Evolutionary conservation across 64 coral and sea anemone species (phyloP), one percentile per base, ranked within the genome.

Genomic region (Anthopleura sola): DNA sequence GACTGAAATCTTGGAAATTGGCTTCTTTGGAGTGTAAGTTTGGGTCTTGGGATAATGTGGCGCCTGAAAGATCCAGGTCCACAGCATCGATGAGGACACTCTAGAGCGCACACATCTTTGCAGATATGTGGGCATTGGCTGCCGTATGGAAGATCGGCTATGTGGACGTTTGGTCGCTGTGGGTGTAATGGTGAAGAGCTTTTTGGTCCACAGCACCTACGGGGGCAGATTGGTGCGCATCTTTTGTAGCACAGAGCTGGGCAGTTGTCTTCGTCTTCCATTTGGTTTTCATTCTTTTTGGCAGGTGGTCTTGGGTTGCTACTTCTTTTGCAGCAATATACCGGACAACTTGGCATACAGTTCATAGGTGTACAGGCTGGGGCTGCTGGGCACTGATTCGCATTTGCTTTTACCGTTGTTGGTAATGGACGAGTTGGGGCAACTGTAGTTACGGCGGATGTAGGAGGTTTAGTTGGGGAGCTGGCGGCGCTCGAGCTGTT

Each of bases 71-170:
- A 97, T 24, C 94, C 94, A 11, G 94, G 94, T 0, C 94, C 94
- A 24, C 94, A 97, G 51, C 94, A 97, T 36, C 94, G 88, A 82
- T 96, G 94, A 19, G 94, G 94, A 60, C 94, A 96, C 60, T 96
- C 94, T 23, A 96, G 94, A 2, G 94, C 94, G 71, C 94, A 97
- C 20, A 97, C 90, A 55, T 97, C 94, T 21, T 86, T 83, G 44
- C 90, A 97, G n/a, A 97, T 92, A 50, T 68, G 75, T 55, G 94
- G 94, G n/a, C 94, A 97, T 3, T 54, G 16, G 38, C 74, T 75
- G 75, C 44, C 60, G 18, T 80, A 40, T 0, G 84, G 76, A 55
- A 91, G 58, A 71, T 86, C 89, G 28, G 82, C 8, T 37, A 83
- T 60, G 82, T 82, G 84, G 14, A 91, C 56, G 26, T 86, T 91